A percentile compares a stretch with the other conserved stretches of the same genome.
Conservation (phyloP, 2,888 invertebrate genomes). For the Melanophora roralis region DNA sequence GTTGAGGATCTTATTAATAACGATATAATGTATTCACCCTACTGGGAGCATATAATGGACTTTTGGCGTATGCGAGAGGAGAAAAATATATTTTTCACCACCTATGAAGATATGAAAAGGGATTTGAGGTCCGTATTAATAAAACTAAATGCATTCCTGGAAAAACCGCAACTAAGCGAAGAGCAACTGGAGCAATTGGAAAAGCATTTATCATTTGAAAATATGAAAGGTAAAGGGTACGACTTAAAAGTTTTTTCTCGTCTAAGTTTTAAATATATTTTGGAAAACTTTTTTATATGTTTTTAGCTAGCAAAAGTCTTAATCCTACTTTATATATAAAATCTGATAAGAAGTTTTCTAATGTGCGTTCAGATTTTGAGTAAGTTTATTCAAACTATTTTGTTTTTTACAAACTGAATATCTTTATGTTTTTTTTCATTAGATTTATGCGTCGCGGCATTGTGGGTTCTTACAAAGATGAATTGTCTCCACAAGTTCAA, state of each 20-base stretch:
- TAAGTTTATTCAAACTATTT: background rate
- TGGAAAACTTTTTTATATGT: background rate
- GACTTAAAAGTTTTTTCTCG: too few species aligned
- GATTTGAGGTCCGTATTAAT: slow-evolving; percentile 63
- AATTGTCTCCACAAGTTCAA: slow-evolving; percentile 48
- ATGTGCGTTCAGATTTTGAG: slow-evolving; percentile 32
- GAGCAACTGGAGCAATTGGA: slow-evolving; percentile 46
- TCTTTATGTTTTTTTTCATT: background rate
- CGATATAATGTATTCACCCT: slow-evolving; percentile 61
- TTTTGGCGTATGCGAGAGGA: slow-evolving; percentile 68
- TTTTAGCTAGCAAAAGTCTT: slow-evolving; percentile 21
- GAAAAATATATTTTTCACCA: slow-evolving; percentile 67
- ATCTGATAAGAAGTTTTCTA: background rate
- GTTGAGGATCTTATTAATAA: slow-evolving; percentile 58
- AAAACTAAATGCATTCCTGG: slow-evolving; percentile 57
- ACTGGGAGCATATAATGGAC: slow-evolving; percentile 67
- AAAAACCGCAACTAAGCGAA: slow-evolving; percentile 19
- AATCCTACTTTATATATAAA: slow-evolving; percentile 36
- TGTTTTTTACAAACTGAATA: too few species aligned
- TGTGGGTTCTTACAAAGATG: slow-evolving; percentile 63
- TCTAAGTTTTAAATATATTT: too few species aligned
- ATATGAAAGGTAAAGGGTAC: slow-evolving; percentile 66
- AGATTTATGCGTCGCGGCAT: slow-evolving; percentile 66
- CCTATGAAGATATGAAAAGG: slow-evolving; percentile 69
- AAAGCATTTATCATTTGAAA: slow-evolving; percentile 63